A percentile compares a stretch with the other conserved stretches of the same genome.
These are phyloP conservation scores for Drosophila neonasuta DNA, from an alignment of 2,888 invertebrate species.

Conservation along the genomic window DNA sequence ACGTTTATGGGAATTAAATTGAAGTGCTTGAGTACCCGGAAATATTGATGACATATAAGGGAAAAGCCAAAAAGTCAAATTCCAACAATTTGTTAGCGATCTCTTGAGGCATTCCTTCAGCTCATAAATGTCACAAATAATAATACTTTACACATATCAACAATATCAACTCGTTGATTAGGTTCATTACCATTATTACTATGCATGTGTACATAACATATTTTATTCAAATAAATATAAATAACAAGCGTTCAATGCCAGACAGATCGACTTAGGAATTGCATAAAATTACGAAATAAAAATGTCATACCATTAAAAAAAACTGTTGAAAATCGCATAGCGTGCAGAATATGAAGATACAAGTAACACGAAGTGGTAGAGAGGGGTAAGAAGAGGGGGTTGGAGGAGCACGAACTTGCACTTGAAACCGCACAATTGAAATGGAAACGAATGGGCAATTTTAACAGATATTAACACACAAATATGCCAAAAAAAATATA, in stretches of 20 bases:
- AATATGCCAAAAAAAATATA: conserved; percentile 47
- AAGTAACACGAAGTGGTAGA: neutral
- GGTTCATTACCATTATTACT: conserved; percentile 29
- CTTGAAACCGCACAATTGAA: conserved; percentile 49
- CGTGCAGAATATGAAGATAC: conserved; percentile 31
- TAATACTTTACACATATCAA: conserved; percentile 36
- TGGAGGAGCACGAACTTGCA: conserved; percentile 42
- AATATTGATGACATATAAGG: conserved; percentile 32
- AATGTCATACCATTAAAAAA: conserved; percentile 1
- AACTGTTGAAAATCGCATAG: conserved; percentile 32
- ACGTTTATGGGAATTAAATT: conserved; percentile 20
- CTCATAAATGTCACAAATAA: conserved; percentile 39
- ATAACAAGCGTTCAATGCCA: conserved; percentile 60
- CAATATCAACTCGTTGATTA: conserved; percentile 31
- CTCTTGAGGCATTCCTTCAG: conserved; percentile 18
- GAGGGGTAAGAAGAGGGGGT: too few species aligned
- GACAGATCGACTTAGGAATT: conserved; percentile 34
- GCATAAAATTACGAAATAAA: conserved; percentile 37
- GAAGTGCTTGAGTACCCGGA: conserved; percentile 27
- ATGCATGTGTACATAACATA: conserved; percentile 28
- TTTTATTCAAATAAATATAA: conserved; percentile 19
- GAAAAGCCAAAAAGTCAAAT: conserved; percentile 68
- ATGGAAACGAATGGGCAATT: conserved; percentile 55
- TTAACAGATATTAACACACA: conserved; percentile 54
- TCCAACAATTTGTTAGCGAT: conserved; percentile 50